Conservation (phyloP, 2,888 invertebrate species). For the Selenia dentaria region DNA sequence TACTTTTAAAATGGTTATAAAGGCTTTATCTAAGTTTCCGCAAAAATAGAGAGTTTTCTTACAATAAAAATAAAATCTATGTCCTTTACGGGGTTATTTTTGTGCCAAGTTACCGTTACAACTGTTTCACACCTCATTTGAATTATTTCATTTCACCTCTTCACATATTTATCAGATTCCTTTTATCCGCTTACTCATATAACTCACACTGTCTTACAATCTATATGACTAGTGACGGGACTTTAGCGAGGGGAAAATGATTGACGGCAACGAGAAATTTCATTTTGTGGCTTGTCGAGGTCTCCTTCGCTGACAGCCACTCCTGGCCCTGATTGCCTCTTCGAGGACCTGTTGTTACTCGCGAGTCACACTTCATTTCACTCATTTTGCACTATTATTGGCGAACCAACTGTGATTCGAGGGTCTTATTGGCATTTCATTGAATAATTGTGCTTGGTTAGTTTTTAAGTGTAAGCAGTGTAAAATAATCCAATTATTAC, state of each 20-base stretch:
- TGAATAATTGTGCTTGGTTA: not conserved
- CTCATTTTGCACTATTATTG: slow-evolving; percentile 59
- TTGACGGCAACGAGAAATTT: slow-evolving; percentile 81
- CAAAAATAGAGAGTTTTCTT: too few relatives aligned
- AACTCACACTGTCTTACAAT: slow-evolving; percentile 28
- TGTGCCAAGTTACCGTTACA: too few relatives aligned
- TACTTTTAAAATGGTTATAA: too few relatives aligned
- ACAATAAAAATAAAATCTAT: too few relatives aligned
- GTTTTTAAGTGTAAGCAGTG: not conserved
- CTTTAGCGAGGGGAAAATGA: slow-evolving; percentile 76
- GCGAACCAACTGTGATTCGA: slow-evolving; percentile 53
- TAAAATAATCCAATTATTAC: too few relatives aligned
- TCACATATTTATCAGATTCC: too few relatives aligned
- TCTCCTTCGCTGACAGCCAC: slow-evolving; percentile 58
- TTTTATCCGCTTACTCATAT: slow-evolving; percentile 10
- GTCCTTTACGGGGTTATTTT: too few relatives aligned
- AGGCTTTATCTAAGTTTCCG: too few relatives aligned
- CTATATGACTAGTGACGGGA: slow-evolving; percentile 49
- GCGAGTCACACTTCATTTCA: slow-evolving; percentile 70
- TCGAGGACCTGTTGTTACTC: slow-evolving; percentile 67
- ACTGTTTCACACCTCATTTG: too few relatives aligned
- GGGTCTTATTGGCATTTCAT: slow-evolving; percentile 33
- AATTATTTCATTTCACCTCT: too few relatives aligned
- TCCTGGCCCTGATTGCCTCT: slow-evolving; percentile 57
- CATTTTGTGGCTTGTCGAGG: slow-evolving; percentile 83